Percentiles rank a stretch among this genome's conserved stretches.
Evolutionary conservation across 1,140 invertebrate genomes (phyloP).

Genomic region (Drosophila lowei): DNA sequence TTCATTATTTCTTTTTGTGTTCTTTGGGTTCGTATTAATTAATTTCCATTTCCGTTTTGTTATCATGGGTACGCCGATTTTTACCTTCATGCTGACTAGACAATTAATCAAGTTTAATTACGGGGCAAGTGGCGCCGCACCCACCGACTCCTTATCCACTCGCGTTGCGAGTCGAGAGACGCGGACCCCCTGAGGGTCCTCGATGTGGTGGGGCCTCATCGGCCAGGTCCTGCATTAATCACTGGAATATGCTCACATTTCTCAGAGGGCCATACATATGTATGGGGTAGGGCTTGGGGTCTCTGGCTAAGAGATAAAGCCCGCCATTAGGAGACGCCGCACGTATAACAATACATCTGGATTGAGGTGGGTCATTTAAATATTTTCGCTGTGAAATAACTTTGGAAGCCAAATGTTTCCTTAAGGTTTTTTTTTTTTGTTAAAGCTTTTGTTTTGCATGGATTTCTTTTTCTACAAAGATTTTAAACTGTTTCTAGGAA

Average conservation of each 20-base stretch:
- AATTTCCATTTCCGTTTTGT: conserved; percentile 80
- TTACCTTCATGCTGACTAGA: conserved; percentile 76
- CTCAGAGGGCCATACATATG: conserved; percentile 62
- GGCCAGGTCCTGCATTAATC: conserved; percentile 64
- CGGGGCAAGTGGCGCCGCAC: conserved; percentile 19
- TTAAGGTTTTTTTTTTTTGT: no score
- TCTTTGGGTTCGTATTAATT: conserved; percentile 66
- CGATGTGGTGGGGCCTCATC: conserved; percentile 45
- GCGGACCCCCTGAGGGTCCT: conserved; percentile 10
- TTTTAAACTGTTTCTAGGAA: no score
- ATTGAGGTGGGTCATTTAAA: conserved; percentile 65
- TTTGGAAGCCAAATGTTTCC: conserved; percentile 5
- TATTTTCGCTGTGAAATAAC: conserved; percentile 50
- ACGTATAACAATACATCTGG: conserved; percentile 69
- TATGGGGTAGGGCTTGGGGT: neutral
- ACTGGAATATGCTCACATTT: conserved; percentile 75
- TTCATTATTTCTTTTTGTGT: conserved; percentile 37
- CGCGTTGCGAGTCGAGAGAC: neutral
- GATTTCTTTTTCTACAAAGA: no score
- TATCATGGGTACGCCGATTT: conserved; percentile 74
- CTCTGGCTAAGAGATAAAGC: conserved; percentile 47
- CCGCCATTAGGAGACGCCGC: conserved; percentile 51
- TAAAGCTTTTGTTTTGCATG: no score
- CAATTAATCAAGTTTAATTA: conserved; percentile 82
- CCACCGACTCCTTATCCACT: conserved; percentile 19